phyloP scores from a whole-genome alignment of 2,113 vertebrate species.

The Anoplopoma fimbria region DNA sequence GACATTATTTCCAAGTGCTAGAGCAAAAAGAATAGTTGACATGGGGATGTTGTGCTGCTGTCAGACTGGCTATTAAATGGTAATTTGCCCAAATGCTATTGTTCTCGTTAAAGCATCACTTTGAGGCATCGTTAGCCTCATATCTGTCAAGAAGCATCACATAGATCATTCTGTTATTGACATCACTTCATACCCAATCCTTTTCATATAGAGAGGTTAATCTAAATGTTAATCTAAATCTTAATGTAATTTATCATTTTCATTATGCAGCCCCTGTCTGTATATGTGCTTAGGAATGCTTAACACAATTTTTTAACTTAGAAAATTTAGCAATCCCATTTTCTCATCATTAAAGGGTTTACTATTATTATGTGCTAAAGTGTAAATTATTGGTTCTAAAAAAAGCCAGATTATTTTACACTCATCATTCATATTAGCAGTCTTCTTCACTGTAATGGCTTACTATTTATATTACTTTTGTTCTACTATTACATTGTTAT shows the following conservation, averaged over 20 bases:
- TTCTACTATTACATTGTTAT: background rate
- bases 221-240: conserved; percentile 49
- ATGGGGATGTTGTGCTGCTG: background rate
- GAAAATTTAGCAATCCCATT: conserved; percentile 41
- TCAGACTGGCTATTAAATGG: conserved; percentile 18
- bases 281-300: conserved; percentile 1
- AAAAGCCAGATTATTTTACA: conserved; percentile 49
- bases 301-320: conserved; percentile 48
- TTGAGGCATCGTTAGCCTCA: conserved; percentile 35
- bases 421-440: conserved; percentile 30
- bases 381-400: conserved; percentile 3
- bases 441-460: conserved; percentile 14
- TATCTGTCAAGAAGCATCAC: conserved; percentile 39
- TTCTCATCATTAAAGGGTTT: too few species aligned
- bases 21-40: conserved; percentile 2
- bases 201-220: conserved; percentile 44
- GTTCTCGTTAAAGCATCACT: conserved; percentile 46
- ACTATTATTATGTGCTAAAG: too few species aligned
- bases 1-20: background rate
- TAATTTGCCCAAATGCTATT: conserved; percentile 35
- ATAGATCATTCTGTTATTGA: conserved; percentile 42
- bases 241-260: conserved; percentile 26
- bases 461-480: conserved; percentile 8
- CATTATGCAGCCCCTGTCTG: conserved; percentile 12
- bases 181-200: conserved; percentile 22